phyloP scores from a whole-genome alignment of 2,113 vertebrate genomes.

The Galbula dea region DNA sequence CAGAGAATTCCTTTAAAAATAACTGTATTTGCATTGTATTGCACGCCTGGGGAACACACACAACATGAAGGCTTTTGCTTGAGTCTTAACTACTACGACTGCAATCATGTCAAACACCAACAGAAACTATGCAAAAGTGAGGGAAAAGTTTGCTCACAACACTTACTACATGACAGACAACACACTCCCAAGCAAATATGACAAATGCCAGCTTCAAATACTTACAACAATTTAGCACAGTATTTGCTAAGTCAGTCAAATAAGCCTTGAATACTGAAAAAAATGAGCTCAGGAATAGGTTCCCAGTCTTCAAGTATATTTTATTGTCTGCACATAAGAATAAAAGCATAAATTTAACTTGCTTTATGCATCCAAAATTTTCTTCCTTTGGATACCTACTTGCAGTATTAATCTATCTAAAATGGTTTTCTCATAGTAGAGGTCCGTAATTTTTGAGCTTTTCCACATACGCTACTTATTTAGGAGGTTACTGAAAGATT shows the following conservation, averaged over 20 bases:
- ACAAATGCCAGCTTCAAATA: not conserved
- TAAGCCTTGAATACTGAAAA: not conserved
- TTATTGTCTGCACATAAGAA: not conserved
- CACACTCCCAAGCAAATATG: not conserved
- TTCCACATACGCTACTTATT: slow-evolving; percentile 14
- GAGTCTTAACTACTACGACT: not conserved
- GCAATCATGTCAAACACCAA: not conserved
- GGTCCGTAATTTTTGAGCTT: not conserved
- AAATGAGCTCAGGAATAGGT: not conserved
- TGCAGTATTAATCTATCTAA: not conserved
- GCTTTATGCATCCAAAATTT: not conserved
- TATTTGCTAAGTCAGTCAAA: not conserved
- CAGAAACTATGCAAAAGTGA: not conserved
- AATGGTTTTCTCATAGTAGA: not conserved
- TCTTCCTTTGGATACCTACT: not conserved
- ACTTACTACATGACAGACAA: not conserved
- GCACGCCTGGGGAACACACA: not conserved
- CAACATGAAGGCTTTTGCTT: not conserved
- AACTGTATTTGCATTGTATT: not conserved
- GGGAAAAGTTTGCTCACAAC: not conserved
- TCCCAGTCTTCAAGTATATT: not conserved
- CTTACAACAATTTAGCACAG: not conserved
- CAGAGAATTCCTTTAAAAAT: not conserved
- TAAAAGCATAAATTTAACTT: not conserved
- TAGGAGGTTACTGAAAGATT: slow-evolving; percentile 1